phyloP scores from a whole-genome alignment of 2,797 vertebrate genomes.

The Agapornis canus region DNA sequence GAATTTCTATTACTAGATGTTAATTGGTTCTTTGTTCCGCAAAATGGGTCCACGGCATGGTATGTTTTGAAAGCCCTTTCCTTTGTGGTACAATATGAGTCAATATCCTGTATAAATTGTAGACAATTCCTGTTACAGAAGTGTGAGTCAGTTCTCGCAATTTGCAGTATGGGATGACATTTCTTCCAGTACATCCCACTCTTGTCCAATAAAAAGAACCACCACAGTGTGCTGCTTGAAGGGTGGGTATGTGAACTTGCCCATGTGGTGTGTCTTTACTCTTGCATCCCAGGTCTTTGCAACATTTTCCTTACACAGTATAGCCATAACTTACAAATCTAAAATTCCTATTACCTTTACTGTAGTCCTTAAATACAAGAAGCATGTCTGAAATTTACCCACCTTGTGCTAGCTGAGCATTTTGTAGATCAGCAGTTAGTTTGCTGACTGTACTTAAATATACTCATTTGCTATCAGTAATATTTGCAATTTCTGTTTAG shows the following conservation, averaged over 20 bases:
- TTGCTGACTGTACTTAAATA: background rate
- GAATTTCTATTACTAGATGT: background rate
- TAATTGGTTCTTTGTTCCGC: conserved; percentile 19
- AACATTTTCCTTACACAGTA: background rate
- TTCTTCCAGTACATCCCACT: background rate
- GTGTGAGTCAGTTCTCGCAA: conserved; percentile 44
- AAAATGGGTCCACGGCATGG: background rate
- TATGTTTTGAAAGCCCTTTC: conserved; percentile 45
- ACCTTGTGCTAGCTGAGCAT: background rate
- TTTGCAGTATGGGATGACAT: background rate
- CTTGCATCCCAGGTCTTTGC: background rate
- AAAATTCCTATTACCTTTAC: background rate
- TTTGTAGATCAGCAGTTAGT: background rate
- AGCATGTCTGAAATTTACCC: background rate
- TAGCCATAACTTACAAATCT: background rate
- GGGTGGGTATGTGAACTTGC: background rate
- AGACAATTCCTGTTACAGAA: conserved; percentile 64
- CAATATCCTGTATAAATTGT: conserved; percentile 62
- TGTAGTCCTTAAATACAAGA: background rate
- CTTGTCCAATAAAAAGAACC: background rate
- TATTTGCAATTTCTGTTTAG: background rate
- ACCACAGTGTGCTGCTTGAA: background rate
- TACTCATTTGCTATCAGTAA: background rate
- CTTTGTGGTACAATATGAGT: conserved; percentile 55
- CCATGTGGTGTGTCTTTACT: background rate